phyloP scores from a whole-genome alignment of 2,888 invertebrate species.

The Galeruca laticollis region DNA sequence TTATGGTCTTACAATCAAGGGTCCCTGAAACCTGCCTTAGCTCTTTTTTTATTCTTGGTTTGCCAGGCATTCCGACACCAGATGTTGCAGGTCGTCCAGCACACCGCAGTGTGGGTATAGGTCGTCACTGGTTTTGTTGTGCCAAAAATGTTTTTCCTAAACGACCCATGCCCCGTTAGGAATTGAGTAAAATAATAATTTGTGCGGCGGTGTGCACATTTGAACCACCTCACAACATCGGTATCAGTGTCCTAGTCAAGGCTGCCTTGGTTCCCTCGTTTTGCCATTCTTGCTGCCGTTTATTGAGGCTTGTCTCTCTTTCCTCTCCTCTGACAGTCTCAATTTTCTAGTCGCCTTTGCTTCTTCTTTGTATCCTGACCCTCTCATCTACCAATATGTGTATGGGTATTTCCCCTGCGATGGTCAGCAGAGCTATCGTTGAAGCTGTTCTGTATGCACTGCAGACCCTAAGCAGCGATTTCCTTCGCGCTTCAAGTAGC shows the following conservation, averaged over 20 bases:
- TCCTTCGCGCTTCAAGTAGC: not conserved
- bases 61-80: too few species aligned
- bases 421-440: not conserved
- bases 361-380: not conserved
- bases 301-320: not conserved
- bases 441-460: not conserved
- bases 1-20: not conserved
- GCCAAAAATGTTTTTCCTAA: not conserved
- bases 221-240: slow-evolving; percentile 6
- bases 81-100: not conserved
- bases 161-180: not conserved
- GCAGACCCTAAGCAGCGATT: slow-evolving; percentile 1
- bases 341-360: too few species aligned
- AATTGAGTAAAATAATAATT: not conserved
- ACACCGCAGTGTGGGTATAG: not conserved
- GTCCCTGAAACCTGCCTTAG: not conserved
- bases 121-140: not conserved
- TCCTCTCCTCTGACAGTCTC: too few species aligned
- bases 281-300: slow-evolving; percentile 24
- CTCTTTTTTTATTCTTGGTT: too few species aligned
- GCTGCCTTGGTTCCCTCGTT: not conserved
- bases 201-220: slow-evolving; percentile 14
- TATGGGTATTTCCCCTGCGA: not conserved
- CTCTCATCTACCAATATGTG: not conserved
- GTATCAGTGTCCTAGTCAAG: slow-evolving; percentile 25